Evolutionary conservation across 2,113 vertebrate genomes (phyloP).

Genomic region (Callionymus lyra): DNA sequence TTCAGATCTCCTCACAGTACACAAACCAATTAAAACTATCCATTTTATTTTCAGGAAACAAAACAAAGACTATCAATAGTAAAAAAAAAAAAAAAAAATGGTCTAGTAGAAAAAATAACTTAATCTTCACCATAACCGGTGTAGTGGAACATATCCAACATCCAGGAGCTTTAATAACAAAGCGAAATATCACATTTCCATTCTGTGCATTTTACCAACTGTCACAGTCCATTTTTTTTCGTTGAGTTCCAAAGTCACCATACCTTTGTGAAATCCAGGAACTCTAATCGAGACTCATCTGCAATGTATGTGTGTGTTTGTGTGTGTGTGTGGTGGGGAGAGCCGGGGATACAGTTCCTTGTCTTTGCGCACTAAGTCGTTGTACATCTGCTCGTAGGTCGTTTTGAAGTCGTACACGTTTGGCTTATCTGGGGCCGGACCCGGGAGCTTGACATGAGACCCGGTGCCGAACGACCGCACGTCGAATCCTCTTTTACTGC

Average conservation of each 20-base stretch:
- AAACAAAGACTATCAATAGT: not conserved
- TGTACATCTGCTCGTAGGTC: conserved; percentile 99
- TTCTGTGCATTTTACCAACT: conserved; percentile 19
- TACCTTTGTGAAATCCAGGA: not conserved
- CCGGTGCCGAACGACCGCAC: conserved; percentile 96
- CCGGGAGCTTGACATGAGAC: conserved; percentile 92
- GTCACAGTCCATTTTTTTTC: conserved; percentile 8
- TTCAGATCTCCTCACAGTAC: no score
- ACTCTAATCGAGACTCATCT: conserved; percentile 12
- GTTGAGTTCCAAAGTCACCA: conserved; percentile 7
- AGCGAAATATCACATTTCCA: conserved; percentile 5
- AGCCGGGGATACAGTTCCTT: conserved; percentile 98
- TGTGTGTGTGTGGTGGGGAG: conserved; percentile 15
- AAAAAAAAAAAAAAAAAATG: not conserved
- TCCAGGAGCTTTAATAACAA: conserved; percentile 10
- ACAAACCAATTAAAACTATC: no score
- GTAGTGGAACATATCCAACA: conserved; percentile 10
- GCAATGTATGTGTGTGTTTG: conserved; percentile 5
- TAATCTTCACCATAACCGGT: conserved; percentile 12
- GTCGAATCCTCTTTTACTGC: conserved; percentile 94
- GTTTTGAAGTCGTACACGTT: conserved; percentile 99
- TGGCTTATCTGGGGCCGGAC: conserved; percentile 96
- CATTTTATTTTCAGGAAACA: no score
- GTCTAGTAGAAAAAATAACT: conserved; percentile 3
- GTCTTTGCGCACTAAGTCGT: conserved; percentile 98